Percentiles rank a stretch among this genome's conserved stretches.
These are phyloP conservation scores for Tragulus kanchil DNA, from an alignment of 2,113 vertebrate genomes.

Conservation along the genomic window DNA sequence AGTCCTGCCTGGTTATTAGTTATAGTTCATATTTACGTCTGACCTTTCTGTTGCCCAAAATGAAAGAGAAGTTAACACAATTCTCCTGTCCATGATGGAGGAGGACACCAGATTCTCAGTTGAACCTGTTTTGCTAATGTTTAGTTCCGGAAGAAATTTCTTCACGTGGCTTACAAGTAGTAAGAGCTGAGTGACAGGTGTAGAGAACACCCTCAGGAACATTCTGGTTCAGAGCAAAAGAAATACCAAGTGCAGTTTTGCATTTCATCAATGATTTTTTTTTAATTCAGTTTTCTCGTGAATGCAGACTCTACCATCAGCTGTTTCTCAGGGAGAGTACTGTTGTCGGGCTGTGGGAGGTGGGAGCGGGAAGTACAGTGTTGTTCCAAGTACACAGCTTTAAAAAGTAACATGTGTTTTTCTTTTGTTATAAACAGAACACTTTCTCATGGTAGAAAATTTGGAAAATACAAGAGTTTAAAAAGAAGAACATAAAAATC, in stretches of 20 bases:
- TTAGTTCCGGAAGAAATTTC: background rate
- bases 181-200: background rate
- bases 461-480: constrained; percentile 80
- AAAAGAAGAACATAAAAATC: constrained; percentile 81
- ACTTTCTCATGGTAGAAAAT: constrained; percentile 82
- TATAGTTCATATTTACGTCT: background rate
- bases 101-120: background rate
- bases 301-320: background rate
- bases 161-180: background rate
- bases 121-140: background rate
- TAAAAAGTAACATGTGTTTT: constrained; percentile 81
- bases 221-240: background rate
- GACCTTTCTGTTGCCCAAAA: constrained; percentile 23
- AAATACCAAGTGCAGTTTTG: background rate
- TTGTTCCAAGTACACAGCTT: constrained; percentile 66
- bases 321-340: constrained; percentile 25
- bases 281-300: background rate
- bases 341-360: background rate
- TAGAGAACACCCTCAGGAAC: background rate
- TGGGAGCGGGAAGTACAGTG: constrained; percentile 18
- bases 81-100: constrained; percentile 22
- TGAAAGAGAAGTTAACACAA: background rate
- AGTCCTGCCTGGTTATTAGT: background rate
- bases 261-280: background rate
- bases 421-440: constrained; percentile 80